phyloP scores from a whole-genome alignment of 1,140 invertebrate species.

The Lasioglossum albipes region DNA sequence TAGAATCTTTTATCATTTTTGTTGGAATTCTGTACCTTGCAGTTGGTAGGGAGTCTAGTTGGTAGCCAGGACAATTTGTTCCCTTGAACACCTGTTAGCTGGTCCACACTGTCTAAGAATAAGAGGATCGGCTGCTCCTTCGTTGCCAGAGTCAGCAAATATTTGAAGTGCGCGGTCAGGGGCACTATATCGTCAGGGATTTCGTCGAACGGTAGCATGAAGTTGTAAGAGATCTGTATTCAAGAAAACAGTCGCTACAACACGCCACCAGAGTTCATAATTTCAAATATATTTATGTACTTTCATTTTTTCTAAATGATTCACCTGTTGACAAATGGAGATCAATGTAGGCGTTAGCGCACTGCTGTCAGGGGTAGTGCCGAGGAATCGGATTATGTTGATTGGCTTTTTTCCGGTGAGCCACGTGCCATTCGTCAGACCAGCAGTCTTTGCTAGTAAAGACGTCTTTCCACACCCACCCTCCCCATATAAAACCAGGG shows the following conservation, averaged over 20 bases:
- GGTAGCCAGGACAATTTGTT: conserved; percentile 99
- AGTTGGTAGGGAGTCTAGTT: conserved; percentile 91
- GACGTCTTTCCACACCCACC: conserved; percentile 99
- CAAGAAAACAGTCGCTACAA: too few species aligned
- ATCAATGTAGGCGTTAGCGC: conserved; percentile 96
- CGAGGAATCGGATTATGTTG: conserved; percentile 94
- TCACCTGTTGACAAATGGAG: conserved; percentile 95
- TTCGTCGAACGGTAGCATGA: conserved; percentile 93
- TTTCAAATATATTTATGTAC: background rate
- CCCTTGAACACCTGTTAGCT: conserved; percentile 95
- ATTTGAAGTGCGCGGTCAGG: conserved; percentile 96
- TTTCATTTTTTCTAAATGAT: background rate
- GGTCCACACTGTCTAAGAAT: conserved; percentile 96
- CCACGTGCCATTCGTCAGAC: conserved; percentile 87
- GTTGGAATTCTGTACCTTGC: conserved; percentile 84
- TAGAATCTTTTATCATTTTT: too few species aligned
- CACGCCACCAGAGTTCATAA: too few species aligned
- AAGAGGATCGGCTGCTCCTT: conserved; percentile 91
- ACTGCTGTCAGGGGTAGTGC: conserved; percentile 97
- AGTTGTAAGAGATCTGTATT: conserved; percentile 95
- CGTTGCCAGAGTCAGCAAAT: conserved; percentile 91
- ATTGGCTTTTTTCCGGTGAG: conserved; percentile 88
- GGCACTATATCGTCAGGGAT: conserved; percentile 98
- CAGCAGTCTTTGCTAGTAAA: conserved; percentile 94
- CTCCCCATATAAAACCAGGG: conserved; percentile 96